Conservation (phyloP, 2,797 vertebrate genomes). For the Silurus lanzhouensis region DNA sequence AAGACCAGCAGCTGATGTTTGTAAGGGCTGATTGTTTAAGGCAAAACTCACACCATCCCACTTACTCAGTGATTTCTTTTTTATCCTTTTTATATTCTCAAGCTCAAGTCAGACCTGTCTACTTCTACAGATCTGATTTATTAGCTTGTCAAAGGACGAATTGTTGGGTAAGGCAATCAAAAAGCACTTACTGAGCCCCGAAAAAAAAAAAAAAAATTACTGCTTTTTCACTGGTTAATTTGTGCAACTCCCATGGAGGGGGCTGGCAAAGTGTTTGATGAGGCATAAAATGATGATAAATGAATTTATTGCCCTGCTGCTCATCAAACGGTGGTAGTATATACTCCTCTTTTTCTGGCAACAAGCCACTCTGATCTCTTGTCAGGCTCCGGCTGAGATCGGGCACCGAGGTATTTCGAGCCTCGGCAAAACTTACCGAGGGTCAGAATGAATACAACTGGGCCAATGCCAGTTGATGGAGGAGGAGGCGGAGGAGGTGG, state of each 20-base stretch:
- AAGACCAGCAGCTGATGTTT: slow-evolving; percentile 27
- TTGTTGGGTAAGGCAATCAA: slow-evolving; percentile 98
- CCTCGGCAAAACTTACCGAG: slow-evolving; percentile 79
- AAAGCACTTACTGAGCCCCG: slow-evolving; percentile 99
- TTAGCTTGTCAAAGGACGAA: slow-evolving; percentile 99
- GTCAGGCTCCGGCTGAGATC: slow-evolving; percentile 64
- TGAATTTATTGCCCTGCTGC: slow-evolving; percentile 98
- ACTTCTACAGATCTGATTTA: slow-evolving; percentile 93
- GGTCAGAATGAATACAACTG: slow-evolving; percentile 70
- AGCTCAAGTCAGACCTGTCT: slow-evolving; percentile 78
- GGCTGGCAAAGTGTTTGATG: slow-evolving; percentile 99
- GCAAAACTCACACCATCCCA: slow-evolving; percentile 74
- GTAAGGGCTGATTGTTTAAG: slow-evolving; percentile 58
- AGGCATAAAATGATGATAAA: slow-evolving; percentile 99
- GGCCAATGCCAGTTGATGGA: slow-evolving; percentile 67
- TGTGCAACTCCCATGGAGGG: slow-evolving; percentile 99
- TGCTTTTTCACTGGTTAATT: slow-evolving; percentile 99
- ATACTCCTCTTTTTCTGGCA: slow-evolving; percentile 80
- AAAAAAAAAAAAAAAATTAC: slow-evolving; percentile 84
- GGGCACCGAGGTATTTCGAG: slow-evolving; percentile 63
- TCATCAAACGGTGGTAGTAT: slow-evolving; percentile 93
- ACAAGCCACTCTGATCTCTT: slow-evolving; percentile 70
- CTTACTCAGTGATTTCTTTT: slow-evolving; percentile 67
- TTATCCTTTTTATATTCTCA: slow-evolving; percentile 62
- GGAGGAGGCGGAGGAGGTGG: not conserved